Conservation (phyloP, 2,797 vertebrate genomes). For the Buphagus erythrorhynchus region DNA sequence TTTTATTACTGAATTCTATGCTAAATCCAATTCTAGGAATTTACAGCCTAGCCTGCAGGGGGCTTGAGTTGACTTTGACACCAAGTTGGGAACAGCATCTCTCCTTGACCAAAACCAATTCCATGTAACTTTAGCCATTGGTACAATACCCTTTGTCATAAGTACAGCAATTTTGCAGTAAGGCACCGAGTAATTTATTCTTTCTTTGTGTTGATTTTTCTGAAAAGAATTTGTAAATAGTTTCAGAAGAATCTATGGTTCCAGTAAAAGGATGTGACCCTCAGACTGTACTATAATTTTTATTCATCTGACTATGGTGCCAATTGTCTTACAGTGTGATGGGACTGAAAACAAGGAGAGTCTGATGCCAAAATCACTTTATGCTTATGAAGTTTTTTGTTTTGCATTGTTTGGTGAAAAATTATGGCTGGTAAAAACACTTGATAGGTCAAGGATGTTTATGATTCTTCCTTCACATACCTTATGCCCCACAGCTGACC, state of each 20-base stretch:
- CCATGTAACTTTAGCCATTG: not conserved
- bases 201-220: not conserved
- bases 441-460: not conserved
- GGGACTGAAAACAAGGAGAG: not conserved
- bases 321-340: not conserved
- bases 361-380: not conserved
- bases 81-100: not conserved
- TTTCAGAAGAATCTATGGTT: not conserved
- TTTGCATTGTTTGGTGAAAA: not conserved
- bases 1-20: not conserved
- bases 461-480: not conserved
- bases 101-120: not conserved
- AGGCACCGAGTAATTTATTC: not conserved
- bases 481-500: not conserved
- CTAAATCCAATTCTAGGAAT: not conserved
- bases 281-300: not conserved
- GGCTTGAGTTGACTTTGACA: not conserved
- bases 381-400: not conserved
- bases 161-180: not conserved
- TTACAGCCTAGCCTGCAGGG: not conserved
- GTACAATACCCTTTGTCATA: not conserved
- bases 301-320: not conserved
- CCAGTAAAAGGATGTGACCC: not conserved
- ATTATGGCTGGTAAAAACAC: not conserved
- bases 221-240: not conserved